Base-by-base conservation (phyloP, 1,140 invertebrate species). In the Lepidurus packardi region DNA sequence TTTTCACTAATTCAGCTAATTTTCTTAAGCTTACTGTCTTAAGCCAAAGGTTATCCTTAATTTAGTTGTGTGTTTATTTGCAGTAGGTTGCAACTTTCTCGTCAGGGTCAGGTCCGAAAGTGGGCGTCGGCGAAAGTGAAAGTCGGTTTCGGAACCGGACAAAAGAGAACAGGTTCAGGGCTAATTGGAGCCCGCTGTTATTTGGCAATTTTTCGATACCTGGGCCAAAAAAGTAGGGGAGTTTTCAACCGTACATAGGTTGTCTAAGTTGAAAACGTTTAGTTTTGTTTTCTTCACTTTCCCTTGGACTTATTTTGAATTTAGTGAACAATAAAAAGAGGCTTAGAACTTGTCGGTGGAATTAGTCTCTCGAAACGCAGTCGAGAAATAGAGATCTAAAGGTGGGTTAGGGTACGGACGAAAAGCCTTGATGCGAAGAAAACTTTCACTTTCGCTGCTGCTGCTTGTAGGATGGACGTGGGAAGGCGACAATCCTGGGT, bases 161-260 rank as follows among this genome's bases (percentile, higher is more conserved):
- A 16, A 65, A 65, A 65, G 53, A 65, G 53, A 65, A 65, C 53
- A 65, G 53, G 53, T 65, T 21, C 53, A 65, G 53, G 53, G 53
- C 53, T 65, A 65, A 65, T n/a, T 65, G 53, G 21, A 13, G 53
- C 53, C 53, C 53, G 16, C 5, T 65, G 53, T 65, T 65, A 13
- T 65, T 65, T 21, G 13, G 16, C 21, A 0, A 65, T 21, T 65
- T 65, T 65, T 65, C 9, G 21, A 7, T 16, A 16, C 53, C 21
- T 65, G 13, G 53, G 3, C 21, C 21, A n/a, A 21, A 65, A 65
- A 65, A 65, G 53, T 65, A 16, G 53, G 53, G 53, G 53, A 1
- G 16, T 65, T 21, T 21, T 21, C 53, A n/a, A 13, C 53, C 16
- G 16, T 65, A 16, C n/a, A 13, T n/a, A 65, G 53, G 16, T 21